Conservation (phyloP, 2,888 invertebrate species). For the Auanema sp. region DNA sequence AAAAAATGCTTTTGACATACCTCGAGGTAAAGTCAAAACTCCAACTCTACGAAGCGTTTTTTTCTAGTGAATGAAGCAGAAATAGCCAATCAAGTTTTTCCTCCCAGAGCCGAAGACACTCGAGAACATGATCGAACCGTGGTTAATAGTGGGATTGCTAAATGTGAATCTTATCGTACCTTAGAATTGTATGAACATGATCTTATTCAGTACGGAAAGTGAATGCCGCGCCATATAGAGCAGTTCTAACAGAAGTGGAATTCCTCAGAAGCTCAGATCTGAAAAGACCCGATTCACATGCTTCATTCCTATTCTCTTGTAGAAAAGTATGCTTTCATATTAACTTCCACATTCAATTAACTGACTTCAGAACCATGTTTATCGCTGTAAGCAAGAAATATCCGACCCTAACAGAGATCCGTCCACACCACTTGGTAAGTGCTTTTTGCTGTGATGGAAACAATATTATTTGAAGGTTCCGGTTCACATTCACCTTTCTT, state of each 20-base stretch:
- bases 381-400: slow-evolving; percentile 4
- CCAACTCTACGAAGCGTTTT: too few relatives aligned
- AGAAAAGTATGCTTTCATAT: slow-evolving; percentile 10
- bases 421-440: too few relatives aligned
- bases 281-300: slow-evolving; percentile 3
- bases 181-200: too few relatives aligned
- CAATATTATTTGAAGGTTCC: not conserved
- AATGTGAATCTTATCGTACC: too few relatives aligned
- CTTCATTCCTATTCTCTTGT: slow-evolving; percentile 11
- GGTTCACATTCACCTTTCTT: slow-evolving; percentile 16
- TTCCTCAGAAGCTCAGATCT: not conserved
- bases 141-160: slow-evolving; percentile 9
- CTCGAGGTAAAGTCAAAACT: not conserved
- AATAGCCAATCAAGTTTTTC: too few relatives aligned
- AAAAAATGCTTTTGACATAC: slow-evolving; percentile 1
- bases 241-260: not conserved
- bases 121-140: slow-evolving; percentile 7
- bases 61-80: too few relatives aligned
- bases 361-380: slow-evolving; percentile 13
- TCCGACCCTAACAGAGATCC: not conserved
- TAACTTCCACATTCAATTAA: not conserved
- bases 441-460: not conserved
- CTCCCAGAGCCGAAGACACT: too few relatives aligned
- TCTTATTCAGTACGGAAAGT: not conserved
- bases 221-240: not conserved